Percentiles rank a stretch among this genome's conserved stretches.
These are phyloP conservation scores for Dromococcyx pavoninus DNA, from an alignment of 2,797 vertebrate species.

Conservation along the genomic window DNA sequence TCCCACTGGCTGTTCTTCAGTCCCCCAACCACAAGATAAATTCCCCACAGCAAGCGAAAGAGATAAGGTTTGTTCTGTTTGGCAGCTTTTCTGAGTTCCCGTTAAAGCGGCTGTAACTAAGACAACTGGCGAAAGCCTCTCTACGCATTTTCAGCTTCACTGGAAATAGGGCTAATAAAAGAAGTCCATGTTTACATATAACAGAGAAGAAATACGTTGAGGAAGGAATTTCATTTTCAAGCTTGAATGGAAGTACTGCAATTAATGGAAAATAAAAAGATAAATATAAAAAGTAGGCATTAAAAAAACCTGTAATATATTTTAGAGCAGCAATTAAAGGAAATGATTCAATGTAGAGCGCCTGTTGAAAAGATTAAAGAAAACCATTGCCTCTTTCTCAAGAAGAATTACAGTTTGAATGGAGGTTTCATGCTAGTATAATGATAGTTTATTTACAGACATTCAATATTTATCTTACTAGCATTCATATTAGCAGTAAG, in stretches of 20 bases:
- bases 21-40: not conserved
- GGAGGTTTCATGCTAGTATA: slow-evolving; percentile 2
- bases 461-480: slow-evolving; percentile 53
- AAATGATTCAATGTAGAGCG: not conserved
- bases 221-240: slow-evolving; percentile 50
- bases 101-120: not conserved
- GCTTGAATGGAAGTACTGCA: slow-evolving; percentile 45
- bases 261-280: slow-evolving; percentile 52
- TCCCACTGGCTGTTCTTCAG: not conserved
- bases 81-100: not conserved
- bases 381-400: not conserved
- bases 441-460: slow-evolving; percentile 45
- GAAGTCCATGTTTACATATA: slow-evolving; percentile 21
- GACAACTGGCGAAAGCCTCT: not conserved
- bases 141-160: not conserved
- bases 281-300: slow-evolving; percentile 56
- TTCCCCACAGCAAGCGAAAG: not conserved
- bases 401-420: slow-evolving; percentile 38
- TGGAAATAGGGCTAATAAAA: slow-evolving; percentile 29
- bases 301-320: slow-evolving; percentile 22
- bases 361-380: slow-evolving; percentile 29
- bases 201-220: slow-evolving; percentile 9
- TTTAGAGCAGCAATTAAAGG: slow-evolving; percentile 55
- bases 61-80: not conserved
- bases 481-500: slow-evolving; percentile 15